Percentiles rank a stretch among this genome's conserved stretches.
Conservation (phyloP, 2,113 vertebrate genomes). For the Sceloporus undulatus region DNA sequence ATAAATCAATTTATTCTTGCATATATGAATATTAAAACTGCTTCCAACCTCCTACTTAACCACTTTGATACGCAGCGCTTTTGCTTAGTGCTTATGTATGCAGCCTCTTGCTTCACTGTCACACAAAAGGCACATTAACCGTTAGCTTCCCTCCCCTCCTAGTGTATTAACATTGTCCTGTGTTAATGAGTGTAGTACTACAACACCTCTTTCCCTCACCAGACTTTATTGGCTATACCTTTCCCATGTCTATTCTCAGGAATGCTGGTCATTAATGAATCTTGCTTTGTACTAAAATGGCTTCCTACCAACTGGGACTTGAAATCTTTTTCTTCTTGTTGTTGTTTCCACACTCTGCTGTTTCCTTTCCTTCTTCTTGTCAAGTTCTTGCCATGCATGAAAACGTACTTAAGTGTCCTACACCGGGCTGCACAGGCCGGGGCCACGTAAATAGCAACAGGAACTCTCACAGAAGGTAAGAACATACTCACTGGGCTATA, state of each 20-base stretch:
- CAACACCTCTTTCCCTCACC: conserved; percentile 50
- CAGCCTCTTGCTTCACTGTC: conserved; percentile 55
- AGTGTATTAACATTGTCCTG: conserved; percentile 52
- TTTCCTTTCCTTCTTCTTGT: conserved; percentile 90
- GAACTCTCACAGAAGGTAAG: conserved; percentile 99
- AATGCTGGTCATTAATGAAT: conserved; percentile 72
- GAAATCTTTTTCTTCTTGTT: conserved; percentile 77
- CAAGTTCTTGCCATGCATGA: conserved; percentile 99
- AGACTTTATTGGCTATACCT: conserved; percentile 73
- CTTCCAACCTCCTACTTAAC: conserved; percentile 24
- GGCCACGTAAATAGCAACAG: conserved; percentile 99
- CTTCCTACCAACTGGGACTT: conserved; percentile 77
- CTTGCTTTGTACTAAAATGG: conserved; percentile 72
- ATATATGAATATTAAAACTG: conserved; percentile 49
- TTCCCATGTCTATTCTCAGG: conserved; percentile 73
- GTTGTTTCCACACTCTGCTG: conserved; percentile 82
- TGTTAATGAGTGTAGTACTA: conserved; percentile 54
- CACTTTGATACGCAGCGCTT: conserved; percentile 53
- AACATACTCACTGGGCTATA: conserved; percentile 61
- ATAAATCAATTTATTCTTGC: conserved; percentile 52
- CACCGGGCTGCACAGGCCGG: conserved; percentile 99
- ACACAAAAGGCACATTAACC: conserved; percentile 44
- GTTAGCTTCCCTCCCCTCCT: conserved; percentile 54
- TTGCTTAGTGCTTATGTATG: conserved; percentile 36
- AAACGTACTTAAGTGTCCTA: conserved; percentile 99